phyloP scores from a whole-genome alignment of 2,797 vertebrate species.

The Malurus leucopterus region DNA sequence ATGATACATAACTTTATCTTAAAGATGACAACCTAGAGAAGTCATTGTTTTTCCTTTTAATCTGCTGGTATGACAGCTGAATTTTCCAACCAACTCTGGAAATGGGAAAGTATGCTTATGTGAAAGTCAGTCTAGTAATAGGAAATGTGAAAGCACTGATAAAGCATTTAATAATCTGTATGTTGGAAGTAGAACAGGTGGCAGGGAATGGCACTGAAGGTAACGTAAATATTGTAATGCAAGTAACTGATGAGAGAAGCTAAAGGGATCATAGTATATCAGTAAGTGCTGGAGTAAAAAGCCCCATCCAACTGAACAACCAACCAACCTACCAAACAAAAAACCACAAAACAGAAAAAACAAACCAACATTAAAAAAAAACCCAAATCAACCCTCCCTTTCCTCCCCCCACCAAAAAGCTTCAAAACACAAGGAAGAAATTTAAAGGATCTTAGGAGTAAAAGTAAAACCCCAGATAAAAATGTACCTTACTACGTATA shows the following conservation, averaged over 20 bases:
- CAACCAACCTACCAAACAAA: not conserved
- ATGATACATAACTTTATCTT: not conserved
- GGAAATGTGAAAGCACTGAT: not conserved
- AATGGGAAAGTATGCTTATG: not conserved
- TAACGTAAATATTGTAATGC: not conserved
- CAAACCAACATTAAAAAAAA: not conserved
- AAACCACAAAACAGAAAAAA: not conserved
- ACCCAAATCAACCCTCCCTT: not conserved
- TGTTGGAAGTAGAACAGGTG: not conserved
- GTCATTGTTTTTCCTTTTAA: not conserved
- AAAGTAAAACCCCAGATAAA: not conserved
- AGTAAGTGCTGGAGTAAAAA: not conserved
- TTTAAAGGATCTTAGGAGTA: not conserved
- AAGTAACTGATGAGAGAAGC: not conserved
- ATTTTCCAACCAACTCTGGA: not conserved
- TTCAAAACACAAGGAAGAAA: not conserved
- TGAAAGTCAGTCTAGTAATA: not conserved
- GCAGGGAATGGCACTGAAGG: not conserved
- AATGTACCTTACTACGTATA: not conserved
- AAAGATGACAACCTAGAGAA: not conserved
- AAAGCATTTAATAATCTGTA: not conserved
- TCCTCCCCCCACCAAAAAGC: no score
- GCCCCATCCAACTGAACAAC: not conserved
- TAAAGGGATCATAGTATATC: not conserved
- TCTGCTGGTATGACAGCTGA: not conserved